Evolutionary conservation across 2,113 vertebrate species (phyloP), one percentile per base, ranked within the genome.

Genomic region (Chamaea fasciata): DNA sequence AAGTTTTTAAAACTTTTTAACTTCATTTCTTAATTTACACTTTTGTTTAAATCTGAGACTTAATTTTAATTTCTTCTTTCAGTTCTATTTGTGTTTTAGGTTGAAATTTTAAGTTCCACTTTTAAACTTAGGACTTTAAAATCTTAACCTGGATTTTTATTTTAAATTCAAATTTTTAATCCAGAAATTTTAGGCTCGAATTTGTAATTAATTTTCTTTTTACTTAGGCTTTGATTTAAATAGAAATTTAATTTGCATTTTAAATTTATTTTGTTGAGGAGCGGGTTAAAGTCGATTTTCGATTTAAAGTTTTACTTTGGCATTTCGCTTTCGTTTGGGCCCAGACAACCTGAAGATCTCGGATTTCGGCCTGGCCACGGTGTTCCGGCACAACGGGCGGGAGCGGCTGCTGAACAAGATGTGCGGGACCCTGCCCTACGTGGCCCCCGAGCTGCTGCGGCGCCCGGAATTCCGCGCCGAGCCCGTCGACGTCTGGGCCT

Each of bases 341-440:
- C 19, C 92, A 99, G 99, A 99, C 96, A 99, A 99, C 94, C 97
- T 99, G 90, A 99, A 99, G 96, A 99, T 99, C 94, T 99, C 99
- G 1, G 99, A 99, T 93, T 99, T 99, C 15, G 99, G 99, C 6
- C 93, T 99, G 94, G 99, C 99, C 7, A 99, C 99, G 8, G 98
- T 99, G 87, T 99, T 99, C 97, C 98, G 97, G 27, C 99, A 99
- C 95, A 98, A 98, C 71, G 99, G 99, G 24, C 97, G 98, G 10
- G 99, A 99, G 95, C 98, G 99, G 23, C 95, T 96, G 30, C 95
- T 99, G 70, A 98, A 90, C 92, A 98, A 98, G 60, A 98, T 99
- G 96, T 99, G 99, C 41, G 99, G 99, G 20, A 99, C 99, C 3
- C 98, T 99, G 62, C 99, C 99, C 13, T 99, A 99, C 17, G 98